Base-by-base conservation (phyloP, 2,113 vertebrate species). In the Cinclus mexicanus region DNA sequence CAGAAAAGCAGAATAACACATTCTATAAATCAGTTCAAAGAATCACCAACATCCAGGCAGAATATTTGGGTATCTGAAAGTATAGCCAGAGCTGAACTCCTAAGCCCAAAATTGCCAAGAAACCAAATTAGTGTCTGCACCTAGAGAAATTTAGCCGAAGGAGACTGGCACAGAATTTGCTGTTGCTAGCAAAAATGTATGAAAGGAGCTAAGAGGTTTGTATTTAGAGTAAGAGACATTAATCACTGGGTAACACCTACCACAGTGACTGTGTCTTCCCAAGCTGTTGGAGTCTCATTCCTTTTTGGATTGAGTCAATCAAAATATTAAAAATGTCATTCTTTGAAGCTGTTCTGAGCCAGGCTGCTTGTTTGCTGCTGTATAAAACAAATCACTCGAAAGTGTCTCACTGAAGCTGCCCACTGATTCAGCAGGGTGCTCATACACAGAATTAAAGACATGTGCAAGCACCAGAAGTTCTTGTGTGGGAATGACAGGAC, bases 161-260 rank as follows among this genome's bases (percentile, higher is more conserved):
- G 20, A 94, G 86, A 81, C 76, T 95, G 89, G 94, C 93, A 93
- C 52, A 71, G 56, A 85, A 96, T 94, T 86, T 96, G 94, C 94
- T 93, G 69, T 83, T 92, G 86, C 93, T 89, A 95, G 95, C 94
- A 97, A 95, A 97, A 96, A 69, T 26, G 64, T 37, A 92, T 70
- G 79, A 96, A 95, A 96, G 77, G 44, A 92, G 80, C 77, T 68
- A 69, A 93, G 89, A 92, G 94, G 76, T 83, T 95, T 83, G 80
- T 79, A 92, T 94, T 94, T 96, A 89, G 93, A 93, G 79, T 70
- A 93, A 88, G 88, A 96, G 60, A 94, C 86, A 93, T 95, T 97
- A 96, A 96, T 96, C 95, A 95, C 91, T 71, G 72, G 85, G 89
- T 97, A 97, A 95, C 95, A 90, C 93, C 89, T 94, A 97, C 93